Evolutionary conservation across 2,113 vertebrate genomes (phyloP), one percentile per base, ranked within the genome.

Genomic region (Platichthys stellatus): DNA sequence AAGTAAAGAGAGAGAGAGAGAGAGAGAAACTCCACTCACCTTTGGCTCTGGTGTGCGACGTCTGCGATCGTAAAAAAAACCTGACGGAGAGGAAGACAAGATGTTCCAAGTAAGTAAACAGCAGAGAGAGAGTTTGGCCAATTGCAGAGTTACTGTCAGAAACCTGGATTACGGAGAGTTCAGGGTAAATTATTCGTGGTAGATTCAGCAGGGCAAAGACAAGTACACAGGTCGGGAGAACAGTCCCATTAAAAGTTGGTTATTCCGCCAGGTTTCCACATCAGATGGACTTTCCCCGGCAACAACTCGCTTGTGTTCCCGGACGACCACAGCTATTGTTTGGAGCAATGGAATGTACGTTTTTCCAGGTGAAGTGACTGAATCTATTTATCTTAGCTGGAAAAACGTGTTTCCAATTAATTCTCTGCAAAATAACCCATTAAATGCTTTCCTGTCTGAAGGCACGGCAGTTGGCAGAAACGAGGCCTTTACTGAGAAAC

Each of bases 1-100:
- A 38, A 21, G 60, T 1, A 40, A 31, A 60, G 15, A 60, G 5
- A 60, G 58, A 31, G 11, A 60, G 58, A 43, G 10, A 2, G 7
- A 11, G 4, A 57, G 8, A 17, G 38, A 68, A 57, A 51, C 3
- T 15, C 24, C 9, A 65, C 85, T 88, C 70, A 92, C 89, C 85
- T 86, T 80, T 85, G 54, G 67, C 66, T 74, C 43, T 63, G 74
- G 20, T 58, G 60, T 67, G 69, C 64, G 69, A 60, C 3, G 66
- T 63, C 68, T 58, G 67, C 23, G 64, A 76, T 45, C 2, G 64
- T 68, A 74, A 70, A 57, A 70, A 57, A 81, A 76, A 75, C 71
- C 88, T 91, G 76, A 20, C 0, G 63, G 64, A 74, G 40, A 84
- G 26, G 75, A 28, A 67, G 61, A 86, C 2, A 72, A 72, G 0